Conservation (phyloP, 2,888 invertebrate genomes). For the Drepana falcataria region DNA sequence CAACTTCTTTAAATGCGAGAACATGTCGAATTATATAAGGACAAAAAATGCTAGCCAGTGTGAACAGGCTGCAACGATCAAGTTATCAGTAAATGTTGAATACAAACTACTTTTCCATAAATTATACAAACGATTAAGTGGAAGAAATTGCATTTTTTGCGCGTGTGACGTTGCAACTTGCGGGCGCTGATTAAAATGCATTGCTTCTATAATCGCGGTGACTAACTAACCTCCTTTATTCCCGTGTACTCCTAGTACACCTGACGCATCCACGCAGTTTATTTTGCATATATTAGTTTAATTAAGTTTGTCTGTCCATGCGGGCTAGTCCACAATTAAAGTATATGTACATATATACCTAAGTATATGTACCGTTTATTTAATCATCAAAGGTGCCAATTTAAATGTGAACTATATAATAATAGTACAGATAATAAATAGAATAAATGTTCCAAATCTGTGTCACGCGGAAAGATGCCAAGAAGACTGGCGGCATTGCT, state of each 20-base stretch:
- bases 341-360: constrained; percentile 1
- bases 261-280: constrained; percentile 10
- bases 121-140: constrained; percentile 6
- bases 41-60: neutral
- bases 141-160: constrained; percentile 12
- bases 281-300: constrained; percentile 23
- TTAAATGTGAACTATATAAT: too few relatives aligned
- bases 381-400: too few relatives aligned
- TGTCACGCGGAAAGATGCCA: too few relatives aligned
- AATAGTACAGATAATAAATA: too few relatives aligned
- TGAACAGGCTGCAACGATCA: neutral
- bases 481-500: too few relatives aligned
- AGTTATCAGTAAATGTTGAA: neutral
- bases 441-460: too few relatives aligned
- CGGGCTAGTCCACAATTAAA: constrained; percentile 5
- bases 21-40: neutral
- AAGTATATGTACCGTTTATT: neutral
- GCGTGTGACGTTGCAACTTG: constrained; percentile 6
- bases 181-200: constrained; percentile 24
- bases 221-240: constrained; percentile 21
- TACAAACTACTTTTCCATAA: constrained; percentile 5
- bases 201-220: constrained; percentile 21
- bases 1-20: neutral
- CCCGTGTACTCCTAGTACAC: constrained; percentile 17
- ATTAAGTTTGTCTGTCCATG: constrained; percentile 21